Base-by-base conservation (phyloP, 2,888 invertebrate species). In the Oligia latruncula region DNA sequence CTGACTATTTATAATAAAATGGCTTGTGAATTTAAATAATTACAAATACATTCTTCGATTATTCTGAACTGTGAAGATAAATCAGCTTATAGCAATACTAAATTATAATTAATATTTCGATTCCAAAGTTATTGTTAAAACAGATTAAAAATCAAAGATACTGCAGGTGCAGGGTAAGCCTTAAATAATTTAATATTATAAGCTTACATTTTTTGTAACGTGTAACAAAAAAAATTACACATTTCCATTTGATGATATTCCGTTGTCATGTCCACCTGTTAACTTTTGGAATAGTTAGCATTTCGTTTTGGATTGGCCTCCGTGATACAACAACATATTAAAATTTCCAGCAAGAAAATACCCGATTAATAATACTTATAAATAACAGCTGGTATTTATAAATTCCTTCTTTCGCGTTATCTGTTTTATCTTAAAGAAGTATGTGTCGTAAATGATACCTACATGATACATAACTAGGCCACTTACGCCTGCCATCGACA, bases 361-460 rank as follows among this genome's bases (percentile, higher is more conserved):
- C 35, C 72, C 77, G 46, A 81, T 75, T 78, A 84, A 65, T 81
- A 84, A 74, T 83, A 85, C 80, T 86, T 85, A 86, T 75, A 82
- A 78, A 82, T 81, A 82, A 81, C 88, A 86, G 87, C 84, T 80
- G 62, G 9, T 85, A 83, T 91, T 91, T 88, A 92, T 93, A 94
- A 95, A 95, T 94, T 94, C 94, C 93, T 91, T 93, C 92, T 91
- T 95, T 92, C 90, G 91, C 84, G 93, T 93, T 62, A 93, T 93
- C 90, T 92, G 85, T 91, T 85, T 86, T 88, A 91, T 89, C 88
- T 87, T 91, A 88, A 87, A 89, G 86, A 64, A 64, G 49, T 70
- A 78, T 82, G 73, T 81, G 79, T 82, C 71, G 77, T 85, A 90
- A 89, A 90, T 92, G 88, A 89, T 90, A 90, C 86, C 92, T 94